Conservation (phyloP, 2,888 invertebrate genomes). For the Glaucopsyche alexis region DNA sequence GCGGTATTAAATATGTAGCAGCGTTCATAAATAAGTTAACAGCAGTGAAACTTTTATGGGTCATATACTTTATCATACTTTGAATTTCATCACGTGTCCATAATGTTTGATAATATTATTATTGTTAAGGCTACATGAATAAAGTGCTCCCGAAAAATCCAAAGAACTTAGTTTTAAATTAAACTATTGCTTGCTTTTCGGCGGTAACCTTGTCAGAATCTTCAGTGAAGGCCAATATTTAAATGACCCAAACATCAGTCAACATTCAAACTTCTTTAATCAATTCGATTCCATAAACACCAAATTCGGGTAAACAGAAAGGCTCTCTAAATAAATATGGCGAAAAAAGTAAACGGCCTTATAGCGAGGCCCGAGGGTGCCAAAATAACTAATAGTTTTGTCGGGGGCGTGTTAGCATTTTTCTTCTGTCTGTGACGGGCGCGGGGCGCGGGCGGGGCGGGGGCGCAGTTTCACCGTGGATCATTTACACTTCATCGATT, state of each 20-base stretch:
- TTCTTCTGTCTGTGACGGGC: slow-evolving; percentile 77
- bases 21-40: slow-evolving; percentile 75
- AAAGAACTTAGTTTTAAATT: neutral
- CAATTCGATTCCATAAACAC: neutral
- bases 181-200: neutral
- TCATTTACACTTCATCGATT: slow-evolving; percentile 77
- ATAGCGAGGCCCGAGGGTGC: slow-evolving; percentile 63
- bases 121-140: slow-evolving; percentile 46
- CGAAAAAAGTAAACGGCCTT: slow-evolving; percentile 38
- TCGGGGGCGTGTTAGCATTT: slow-evolving; percentile 80
- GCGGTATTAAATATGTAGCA: slow-evolving; percentile 67
- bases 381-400: slow-evolving; percentile 80
- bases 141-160: neutral
- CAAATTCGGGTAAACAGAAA: neutral
- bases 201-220: neutral
- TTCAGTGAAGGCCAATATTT: neutral
- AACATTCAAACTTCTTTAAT: neutral
- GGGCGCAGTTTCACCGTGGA: slow-evolving; percentile 67
- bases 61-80: slow-evolving; percentile 74
- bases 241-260: neutral
- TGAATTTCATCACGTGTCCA: slow-evolving; percentile 71
- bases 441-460: slow-evolving; percentile 47
- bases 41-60: slow-evolving; percentile 75
- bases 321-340: slow-evolving; percentile 10
- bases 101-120: slow-evolving; percentile 58